phyloP scores from a whole-genome alignment of 2,797 vertebrate genomes.

The Halcyon leucocephala region DNA sequence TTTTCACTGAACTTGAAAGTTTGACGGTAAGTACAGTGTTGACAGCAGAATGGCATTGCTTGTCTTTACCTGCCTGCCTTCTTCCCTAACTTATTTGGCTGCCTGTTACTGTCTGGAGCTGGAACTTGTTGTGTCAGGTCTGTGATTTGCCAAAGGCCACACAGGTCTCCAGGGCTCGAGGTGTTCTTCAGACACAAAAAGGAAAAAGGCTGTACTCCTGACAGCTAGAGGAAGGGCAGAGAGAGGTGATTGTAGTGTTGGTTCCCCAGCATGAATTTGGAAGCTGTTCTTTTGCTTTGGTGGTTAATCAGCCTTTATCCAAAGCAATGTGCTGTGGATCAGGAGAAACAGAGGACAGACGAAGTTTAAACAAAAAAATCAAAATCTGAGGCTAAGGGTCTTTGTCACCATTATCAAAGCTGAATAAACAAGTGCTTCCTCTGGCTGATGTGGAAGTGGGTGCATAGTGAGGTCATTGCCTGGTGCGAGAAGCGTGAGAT shows the following conservation, averaged over 20 bases:
- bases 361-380: neutral
- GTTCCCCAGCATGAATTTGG: neutral
- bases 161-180: neutral
- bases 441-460: neutral
- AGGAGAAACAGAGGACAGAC: neutral
- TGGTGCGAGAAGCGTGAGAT: neutral
- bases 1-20: conserved; percentile 95
- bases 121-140: neutral
- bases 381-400: neutral
- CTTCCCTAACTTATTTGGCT: neutral
- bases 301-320: neutral
- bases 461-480: neutral
- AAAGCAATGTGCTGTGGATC: neutral
- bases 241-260: fast-evolving
- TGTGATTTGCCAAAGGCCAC: neutral
- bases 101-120: neutral
- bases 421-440: conserved; percentile 38
- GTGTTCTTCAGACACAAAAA: neutral
- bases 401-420: conserved; percentile 20
- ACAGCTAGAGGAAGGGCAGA: neutral
- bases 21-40: conserved; percentile 88
- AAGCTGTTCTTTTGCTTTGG: neutral
- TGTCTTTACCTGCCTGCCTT: neutral
- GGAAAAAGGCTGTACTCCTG: neutral
- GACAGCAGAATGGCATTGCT: neutral